Percentiles rank a stretch among this genome's conserved stretches.
Conservation (phyloP, 2,888 invertebrate genomes). For the Balanococcus diminutus region DNA sequence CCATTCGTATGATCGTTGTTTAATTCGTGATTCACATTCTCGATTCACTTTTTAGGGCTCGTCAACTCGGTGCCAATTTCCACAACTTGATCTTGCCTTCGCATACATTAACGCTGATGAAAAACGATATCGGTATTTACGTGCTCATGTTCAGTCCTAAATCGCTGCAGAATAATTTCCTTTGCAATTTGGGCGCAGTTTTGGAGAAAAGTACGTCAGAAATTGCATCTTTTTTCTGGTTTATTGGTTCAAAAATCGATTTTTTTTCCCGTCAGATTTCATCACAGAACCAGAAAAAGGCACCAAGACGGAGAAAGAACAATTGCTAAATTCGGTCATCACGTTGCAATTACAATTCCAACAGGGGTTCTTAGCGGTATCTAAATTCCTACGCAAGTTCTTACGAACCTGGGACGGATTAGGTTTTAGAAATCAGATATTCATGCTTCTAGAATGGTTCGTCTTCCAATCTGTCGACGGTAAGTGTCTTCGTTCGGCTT, state of each 20-base stretch:
- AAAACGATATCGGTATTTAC: slow-evolving; percentile 18
- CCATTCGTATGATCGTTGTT: not conserved
- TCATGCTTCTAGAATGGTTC: not conserved
- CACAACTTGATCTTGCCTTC: not conserved
- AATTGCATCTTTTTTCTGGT: too few relatives aligned
- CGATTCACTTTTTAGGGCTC: not conserved
- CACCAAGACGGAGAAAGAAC: not conserved
- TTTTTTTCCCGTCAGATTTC: not conserved
- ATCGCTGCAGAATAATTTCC: not conserved
- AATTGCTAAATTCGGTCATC: not conserved
- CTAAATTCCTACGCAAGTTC: not conserved
- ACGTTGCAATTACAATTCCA: not conserved
- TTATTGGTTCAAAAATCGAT: not conserved
- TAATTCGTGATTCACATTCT: not conserved
- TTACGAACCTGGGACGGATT: not conserved
- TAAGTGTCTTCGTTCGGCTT: not conserved
- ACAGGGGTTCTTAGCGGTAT: not conserved
- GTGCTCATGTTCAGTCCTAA: not conserved
- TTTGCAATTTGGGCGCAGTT: not conserved
- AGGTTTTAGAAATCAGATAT: slow-evolving; percentile 20
- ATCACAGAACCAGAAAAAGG: not conserved
- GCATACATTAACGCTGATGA: not conserved
- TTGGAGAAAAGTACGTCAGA: not conserved
- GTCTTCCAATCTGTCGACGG: not conserved
- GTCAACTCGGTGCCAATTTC: not conserved